phyloP scores from a whole-genome alignment of 1,140 invertebrate genomes.

The Helicoverpa armigera region DNA sequence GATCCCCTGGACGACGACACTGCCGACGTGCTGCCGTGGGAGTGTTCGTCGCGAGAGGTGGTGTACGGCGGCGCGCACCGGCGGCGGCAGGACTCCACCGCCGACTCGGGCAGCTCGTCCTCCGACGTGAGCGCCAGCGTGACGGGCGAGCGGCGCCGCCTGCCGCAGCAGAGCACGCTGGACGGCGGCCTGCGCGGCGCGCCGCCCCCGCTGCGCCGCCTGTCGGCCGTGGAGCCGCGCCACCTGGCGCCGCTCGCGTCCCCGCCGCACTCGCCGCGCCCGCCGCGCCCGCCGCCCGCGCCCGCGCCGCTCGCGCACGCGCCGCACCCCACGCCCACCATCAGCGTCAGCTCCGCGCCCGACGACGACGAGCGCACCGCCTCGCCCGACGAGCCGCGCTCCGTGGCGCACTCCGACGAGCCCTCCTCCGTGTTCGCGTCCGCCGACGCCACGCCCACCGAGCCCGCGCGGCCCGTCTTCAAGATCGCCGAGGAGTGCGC shows the following conservation, averaged over 20 bases:
- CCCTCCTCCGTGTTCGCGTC: constrained; percentile 78
- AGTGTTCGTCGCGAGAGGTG: constrained; percentile 69
- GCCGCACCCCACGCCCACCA: constrained; percentile 88
- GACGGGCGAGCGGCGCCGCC: constrained; percentile 87
- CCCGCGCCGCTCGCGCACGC: constrained; percentile 47
- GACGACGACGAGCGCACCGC: constrained; percentile 87
- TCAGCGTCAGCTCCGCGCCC: constrained; percentile 90
- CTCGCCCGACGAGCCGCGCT: constrained; percentile 71
- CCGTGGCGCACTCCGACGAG: constrained; percentile 72
- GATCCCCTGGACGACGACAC: constrained; percentile 78
- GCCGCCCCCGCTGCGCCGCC: constrained; percentile 81
- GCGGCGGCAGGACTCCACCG: constrained; percentile 80
- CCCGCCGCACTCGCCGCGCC: constrained; percentile 74
- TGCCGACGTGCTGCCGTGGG: constrained; percentile 76
- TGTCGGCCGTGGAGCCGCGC: constrained; percentile 83
- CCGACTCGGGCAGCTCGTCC: constrained; percentile 88
- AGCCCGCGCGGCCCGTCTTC: constrained; percentile 57
- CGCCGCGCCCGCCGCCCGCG: constrained; percentile 63
- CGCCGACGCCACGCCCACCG: constrained; percentile 73
- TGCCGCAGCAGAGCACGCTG: constrained; percentile 88
- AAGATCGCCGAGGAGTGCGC: constrained; percentile 46
- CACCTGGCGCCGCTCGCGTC: constrained; percentile 80
- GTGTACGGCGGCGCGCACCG: constrained; percentile 65
- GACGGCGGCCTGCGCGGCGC: constrained; percentile 85
- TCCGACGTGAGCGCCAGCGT: constrained; percentile 90